Evolutionary conservation across 2,888 invertebrate species (phyloP).

Genomic region (Chrysodeixis includens): DNA sequence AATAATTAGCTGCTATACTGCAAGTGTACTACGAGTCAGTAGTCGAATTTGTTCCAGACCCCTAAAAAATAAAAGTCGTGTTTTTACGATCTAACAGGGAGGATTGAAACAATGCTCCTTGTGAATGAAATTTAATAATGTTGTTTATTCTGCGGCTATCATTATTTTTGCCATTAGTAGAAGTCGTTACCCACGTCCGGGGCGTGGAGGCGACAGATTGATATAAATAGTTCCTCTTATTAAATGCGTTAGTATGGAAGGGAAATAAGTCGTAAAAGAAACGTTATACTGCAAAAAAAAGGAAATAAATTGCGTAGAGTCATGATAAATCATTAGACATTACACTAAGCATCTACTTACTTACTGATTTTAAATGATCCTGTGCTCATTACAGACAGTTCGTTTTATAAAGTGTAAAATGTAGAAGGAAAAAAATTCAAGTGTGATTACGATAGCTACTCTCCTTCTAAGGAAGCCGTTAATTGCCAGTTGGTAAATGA

Average conservation of each 20-base stretch:
- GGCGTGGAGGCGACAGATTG: constrained; percentile 79
- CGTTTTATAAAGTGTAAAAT: neutral
- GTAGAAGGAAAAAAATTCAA: neutral
- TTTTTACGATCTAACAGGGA: neutral
- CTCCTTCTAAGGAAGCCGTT: neutral
- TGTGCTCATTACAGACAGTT: constrained; percentile 19
- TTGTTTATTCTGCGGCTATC: constrained; percentile 59
- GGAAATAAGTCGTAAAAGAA: constrained; percentile 63
- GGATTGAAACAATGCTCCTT: neutral
- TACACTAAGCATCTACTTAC: constrained; percentile 33
- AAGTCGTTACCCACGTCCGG: constrained; percentile 75
- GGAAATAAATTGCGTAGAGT: constrained; percentile 42
- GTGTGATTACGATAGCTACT: neutral
- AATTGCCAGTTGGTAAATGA: neutral
- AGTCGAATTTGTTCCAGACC: neutral
- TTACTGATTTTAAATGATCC: constrained; percentile 44
- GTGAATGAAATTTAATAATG: constrained; percentile 35
- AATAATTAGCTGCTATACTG: neutral
- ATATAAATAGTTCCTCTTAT: constrained; percentile 82
- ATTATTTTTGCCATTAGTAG: constrained; percentile 75
- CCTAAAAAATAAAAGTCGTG: neutral
- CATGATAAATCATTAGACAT: constrained; percentile 40
- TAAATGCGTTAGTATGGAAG: constrained; percentile 67
- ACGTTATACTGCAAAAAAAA: constrained; percentile 56
- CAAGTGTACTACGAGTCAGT: neutral